Percentiles rank a stretch among this genome's conserved stretches.
These are phyloP conservation scores for Poecilobothrus nobilitatus DNA, from an alignment of 2,888 invertebrate species.

Conservation along the genomic window DNA sequence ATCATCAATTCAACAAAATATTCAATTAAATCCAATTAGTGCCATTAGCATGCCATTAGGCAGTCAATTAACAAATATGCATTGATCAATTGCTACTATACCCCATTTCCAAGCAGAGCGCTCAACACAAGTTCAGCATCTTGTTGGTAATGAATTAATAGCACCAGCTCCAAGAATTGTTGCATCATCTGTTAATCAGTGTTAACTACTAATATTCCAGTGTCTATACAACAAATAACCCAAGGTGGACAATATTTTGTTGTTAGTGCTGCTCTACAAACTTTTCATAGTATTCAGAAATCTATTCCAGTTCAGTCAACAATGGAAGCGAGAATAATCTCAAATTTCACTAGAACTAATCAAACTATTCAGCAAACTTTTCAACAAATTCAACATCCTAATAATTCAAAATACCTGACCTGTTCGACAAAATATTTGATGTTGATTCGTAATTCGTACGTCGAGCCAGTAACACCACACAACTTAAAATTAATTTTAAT, in stretches of 20 bases:
- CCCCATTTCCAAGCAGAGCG: not conserved
- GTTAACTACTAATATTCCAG: conserved; percentile 23
- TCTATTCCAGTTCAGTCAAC: conserved; percentile 7
- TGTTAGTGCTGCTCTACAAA: conserved; percentile 21
- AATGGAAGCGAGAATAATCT: conserved; percentile 7
- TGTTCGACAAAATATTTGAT: too few species aligned
- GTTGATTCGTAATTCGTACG: too few species aligned
- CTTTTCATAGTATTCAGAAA: conserved; percentile 17
- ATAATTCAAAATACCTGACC: conserved; percentile 22
- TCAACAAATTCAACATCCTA: conserved; percentile 20
- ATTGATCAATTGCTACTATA: not conserved
- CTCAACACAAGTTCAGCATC: conserved; percentile 21
- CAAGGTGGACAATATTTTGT: conserved; percentile 24
- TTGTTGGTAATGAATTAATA: conserved; percentile 24
- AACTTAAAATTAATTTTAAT: too few species aligned
- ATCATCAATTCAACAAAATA: conserved; percentile 10
- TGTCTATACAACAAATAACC: conserved; percentile 24
- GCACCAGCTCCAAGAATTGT: conserved; percentile 19
- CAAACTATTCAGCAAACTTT: not conserved
- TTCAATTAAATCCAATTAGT: not conserved
- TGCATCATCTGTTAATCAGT: conserved; percentile 11
- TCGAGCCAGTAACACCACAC: too few species aligned
- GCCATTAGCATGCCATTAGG: not conserved
- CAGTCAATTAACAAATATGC: not conserved
- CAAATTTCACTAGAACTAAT: not conserved